Evolutionary conservation across 2,888 invertebrate species (phyloP).

Genomic region (Notodonta dromedarius): DNA sequence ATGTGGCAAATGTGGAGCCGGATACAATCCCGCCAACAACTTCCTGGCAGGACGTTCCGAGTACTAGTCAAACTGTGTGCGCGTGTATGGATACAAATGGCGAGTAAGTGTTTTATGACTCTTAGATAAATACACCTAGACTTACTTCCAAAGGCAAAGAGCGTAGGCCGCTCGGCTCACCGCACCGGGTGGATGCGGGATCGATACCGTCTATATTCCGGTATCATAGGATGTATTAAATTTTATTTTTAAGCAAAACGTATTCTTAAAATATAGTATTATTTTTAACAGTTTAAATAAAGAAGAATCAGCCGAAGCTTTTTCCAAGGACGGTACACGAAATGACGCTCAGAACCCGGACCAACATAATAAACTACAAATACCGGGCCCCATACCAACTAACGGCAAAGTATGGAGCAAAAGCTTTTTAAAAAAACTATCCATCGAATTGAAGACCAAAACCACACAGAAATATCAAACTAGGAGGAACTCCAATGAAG

Average conservation of each 20-base stretch:
- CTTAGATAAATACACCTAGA: no score
- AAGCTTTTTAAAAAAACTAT: background rate
- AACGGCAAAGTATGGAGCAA: background rate
- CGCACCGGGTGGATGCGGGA: no score
- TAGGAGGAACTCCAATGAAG: background rate
- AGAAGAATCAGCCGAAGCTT: background rate
- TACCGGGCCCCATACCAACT: slow-evolving; percentile 38
- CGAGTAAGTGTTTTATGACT: no score
- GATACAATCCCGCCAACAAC: background rate
- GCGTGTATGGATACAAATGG: no score
- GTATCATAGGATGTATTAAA: no score
- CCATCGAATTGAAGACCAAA: background rate
- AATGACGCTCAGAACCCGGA: slow-evolving; percentile 3
- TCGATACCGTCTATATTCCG: no score
- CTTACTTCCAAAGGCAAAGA: no score
- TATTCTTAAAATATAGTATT: no score
- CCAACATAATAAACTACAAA: slow-evolving; percentile 37
- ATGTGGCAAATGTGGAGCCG: background rate
- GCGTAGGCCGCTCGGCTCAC: no score
- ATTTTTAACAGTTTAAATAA: background rate
- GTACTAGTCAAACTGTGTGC: background rate
- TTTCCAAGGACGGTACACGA: no score
- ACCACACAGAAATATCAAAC: background rate
- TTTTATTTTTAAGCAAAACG: no score
- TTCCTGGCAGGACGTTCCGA: background rate